These are phyloP conservation scores for Halesus radiatus DNA, from an alignment of 1,140 invertebrate species.

Conservation along the genomic window DNA sequence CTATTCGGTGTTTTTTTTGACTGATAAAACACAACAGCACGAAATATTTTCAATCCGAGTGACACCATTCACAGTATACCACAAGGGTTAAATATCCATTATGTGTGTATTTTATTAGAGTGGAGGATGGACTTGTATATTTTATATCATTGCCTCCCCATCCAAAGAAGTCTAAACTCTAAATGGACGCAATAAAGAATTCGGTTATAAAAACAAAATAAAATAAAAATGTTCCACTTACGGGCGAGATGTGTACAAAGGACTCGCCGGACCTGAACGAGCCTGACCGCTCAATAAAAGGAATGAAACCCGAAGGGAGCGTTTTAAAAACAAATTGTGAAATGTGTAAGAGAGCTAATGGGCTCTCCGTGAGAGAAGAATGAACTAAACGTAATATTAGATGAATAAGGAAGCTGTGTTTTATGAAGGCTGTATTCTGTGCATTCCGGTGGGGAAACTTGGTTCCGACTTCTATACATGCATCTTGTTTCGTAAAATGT, in stretches of 20 bases:
- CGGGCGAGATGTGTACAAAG: slow-evolving; percentile 34
- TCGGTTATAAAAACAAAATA: slow-evolving; percentile 30
- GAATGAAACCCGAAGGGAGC: slow-evolving; percentile 38
- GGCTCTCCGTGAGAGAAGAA: neutral
- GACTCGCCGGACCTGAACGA: neutral
- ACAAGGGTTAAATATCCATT: too few relatives aligned
- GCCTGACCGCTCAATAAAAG: slow-evolving; percentile 28
- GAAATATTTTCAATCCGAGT: too few relatives aligned
- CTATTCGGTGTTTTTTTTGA: too few relatives aligned
- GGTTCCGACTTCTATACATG: too few relatives aligned
- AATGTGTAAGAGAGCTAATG: slow-evolving; percentile 40
- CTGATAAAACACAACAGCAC: too few relatives aligned
- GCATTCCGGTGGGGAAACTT: too few relatives aligned
- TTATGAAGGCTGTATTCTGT: too few relatives aligned
- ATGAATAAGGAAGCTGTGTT: too few relatives aligned
- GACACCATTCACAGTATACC: too few relatives aligned
- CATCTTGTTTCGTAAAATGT: too few relatives aligned
- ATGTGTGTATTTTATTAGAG: too few relatives aligned
- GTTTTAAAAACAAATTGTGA: slow-evolving; percentile 53
- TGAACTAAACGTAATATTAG: neutral
- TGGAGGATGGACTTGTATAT: neutral
- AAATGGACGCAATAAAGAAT: slow-evolving; percentile 41
- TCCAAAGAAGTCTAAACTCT: slow-evolving; percentile 15
- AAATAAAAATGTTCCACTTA: slow-evolving; percentile 28
- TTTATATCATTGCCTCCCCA: neutral